These are phyloP conservation scores for Microcebus tavaratra DNA, from an alignment of 2,113 vertebrate species.

Conservation along the genomic window DNA sequence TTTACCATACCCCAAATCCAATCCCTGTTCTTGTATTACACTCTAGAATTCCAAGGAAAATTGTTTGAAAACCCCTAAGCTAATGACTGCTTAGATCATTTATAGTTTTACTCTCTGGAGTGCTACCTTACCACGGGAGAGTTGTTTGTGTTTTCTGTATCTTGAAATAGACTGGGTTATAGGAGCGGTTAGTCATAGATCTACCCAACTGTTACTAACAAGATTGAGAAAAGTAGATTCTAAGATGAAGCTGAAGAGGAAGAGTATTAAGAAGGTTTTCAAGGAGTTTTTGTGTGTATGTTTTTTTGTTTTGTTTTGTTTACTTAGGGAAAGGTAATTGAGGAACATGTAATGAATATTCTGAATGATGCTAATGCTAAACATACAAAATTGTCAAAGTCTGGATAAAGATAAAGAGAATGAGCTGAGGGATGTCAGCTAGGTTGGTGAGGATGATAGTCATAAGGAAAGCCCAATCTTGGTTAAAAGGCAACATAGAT, in stretches of 20 bases:
- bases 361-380: not conserved
- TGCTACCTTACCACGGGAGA: not conserved
- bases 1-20: not conserved
- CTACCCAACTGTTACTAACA: not conserved
- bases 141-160: not conserved
- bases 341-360: not conserved
- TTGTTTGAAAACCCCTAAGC: not conserved
- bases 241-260: not conserved
- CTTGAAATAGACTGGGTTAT: not conserved
- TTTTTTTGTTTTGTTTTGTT: too few relatives aligned
- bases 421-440: not conserved
- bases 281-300: not conserved
- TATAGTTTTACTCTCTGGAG: not conserved
- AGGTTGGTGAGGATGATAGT: not conserved
- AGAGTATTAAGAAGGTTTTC: not conserved
- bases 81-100: not conserved
- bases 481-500: not conserved
- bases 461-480: not conserved
- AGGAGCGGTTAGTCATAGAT: not conserved
- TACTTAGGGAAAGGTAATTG: not conserved
- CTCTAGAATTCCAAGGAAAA: not conserved
- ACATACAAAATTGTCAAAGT: not conserved
- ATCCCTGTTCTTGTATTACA: not conserved
- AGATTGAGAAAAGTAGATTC: not conserved
- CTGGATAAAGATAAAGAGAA: not conserved